Percentiles rank a stretch among this genome's conserved stretches.
phyloP scores from a whole-genome alignment of 1,140 invertebrate species.

The Drosophila melanogaster region DNA sequence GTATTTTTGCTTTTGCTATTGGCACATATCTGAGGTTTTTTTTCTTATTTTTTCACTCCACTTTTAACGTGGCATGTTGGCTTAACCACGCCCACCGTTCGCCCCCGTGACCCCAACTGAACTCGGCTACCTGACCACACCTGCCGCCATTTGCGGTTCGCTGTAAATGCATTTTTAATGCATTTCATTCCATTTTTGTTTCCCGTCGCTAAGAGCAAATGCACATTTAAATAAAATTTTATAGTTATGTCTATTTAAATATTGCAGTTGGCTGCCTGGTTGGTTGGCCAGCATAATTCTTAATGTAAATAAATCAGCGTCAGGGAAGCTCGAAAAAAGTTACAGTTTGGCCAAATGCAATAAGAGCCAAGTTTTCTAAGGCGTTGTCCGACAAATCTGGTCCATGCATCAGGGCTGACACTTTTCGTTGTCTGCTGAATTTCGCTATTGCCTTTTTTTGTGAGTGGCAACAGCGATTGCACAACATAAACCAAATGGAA shows the following conservation, averaged over 20 bases:
- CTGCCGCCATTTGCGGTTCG: slow-evolving; percentile 32
- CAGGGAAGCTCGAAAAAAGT: slow-evolving; percentile 42
- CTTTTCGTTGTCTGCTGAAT: slow-evolving; percentile 34
- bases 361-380: slow-evolving; percentile 53
- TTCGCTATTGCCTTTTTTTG: slow-evolving; percentile 13
- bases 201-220: slow-evolving; percentile 49
- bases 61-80: slow-evolving; percentile 25
- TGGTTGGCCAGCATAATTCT: slow-evolving; percentile 39
- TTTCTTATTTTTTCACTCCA: background rate
- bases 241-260: slow-evolving; percentile 52
- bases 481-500: slow-evolving; percentile 45
- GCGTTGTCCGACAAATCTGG: slow-evolving; percentile 24
- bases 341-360: slow-evolving; percentile 28
- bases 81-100: slow-evolving; percentile 8
- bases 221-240: slow-evolving; percentile 58
- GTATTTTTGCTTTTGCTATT: slow-evolving; percentile 13
- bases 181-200: slow-evolving; percentile 21
- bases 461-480: slow-evolving; percentile 30
- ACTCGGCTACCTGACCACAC: slow-evolving; percentile 11
- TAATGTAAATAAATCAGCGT: slow-evolving; percentile 66
- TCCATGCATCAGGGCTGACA: slow-evolving; percentile 54
- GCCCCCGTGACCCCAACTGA: slow-evolving; percentile 4
- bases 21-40: slow-evolving; percentile 12
- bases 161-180: slow-evolving; percentile 59
- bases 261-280: slow-evolving; percentile 1